These are phyloP conservation scores for Andrena bucephala DNA, from an alignment of 2,888 invertebrate species.

Conservation along the genomic window DNA sequence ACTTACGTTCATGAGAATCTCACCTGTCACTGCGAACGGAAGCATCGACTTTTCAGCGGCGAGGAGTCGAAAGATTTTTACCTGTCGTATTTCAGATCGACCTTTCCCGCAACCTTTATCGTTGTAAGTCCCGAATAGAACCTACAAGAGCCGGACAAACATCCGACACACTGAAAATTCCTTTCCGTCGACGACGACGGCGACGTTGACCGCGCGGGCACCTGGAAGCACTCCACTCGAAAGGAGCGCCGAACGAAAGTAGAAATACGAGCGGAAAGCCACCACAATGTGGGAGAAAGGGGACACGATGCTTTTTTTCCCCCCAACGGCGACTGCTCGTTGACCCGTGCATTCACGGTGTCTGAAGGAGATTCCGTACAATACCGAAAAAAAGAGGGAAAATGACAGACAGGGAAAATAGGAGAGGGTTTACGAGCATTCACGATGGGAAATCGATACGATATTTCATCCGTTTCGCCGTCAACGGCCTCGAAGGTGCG, in stretches of 20 bases:
- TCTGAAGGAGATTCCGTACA: conserved; percentile 49
- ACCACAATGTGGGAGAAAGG: conserved; percentile 5
- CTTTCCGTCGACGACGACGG: conserved; percentile 2
- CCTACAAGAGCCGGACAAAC: conserved; percentile 13
- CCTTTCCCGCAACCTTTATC: conserved; percentile 6
- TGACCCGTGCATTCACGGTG: conserved; percentile 39
- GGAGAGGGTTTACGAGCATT: conserved; percentile 63
- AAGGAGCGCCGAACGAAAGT: conserved; percentile 14
- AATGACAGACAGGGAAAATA: conserved; percentile 21
- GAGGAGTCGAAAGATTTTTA: conserved; percentile 31
- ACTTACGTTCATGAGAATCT: conserved; percentile 47
- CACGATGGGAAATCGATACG: conserved; percentile 80
- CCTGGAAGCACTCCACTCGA: conserved; percentile 7
- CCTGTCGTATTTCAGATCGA: conserved; percentile 22
- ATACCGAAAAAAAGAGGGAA: conserved; percentile 28
- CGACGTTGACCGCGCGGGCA: background rate
- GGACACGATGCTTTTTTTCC: conserved; percentile 13
- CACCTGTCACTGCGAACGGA: background rate
- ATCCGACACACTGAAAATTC: conserved; percentile 33
- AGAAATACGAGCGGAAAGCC: conserved; percentile 31
- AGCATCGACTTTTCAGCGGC: conserved; percentile 34
- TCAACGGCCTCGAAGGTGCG: conserved; percentile 67
- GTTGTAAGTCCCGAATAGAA: background rate
- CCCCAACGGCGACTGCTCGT: conserved; percentile 11
- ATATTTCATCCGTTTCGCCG: conserved; percentile 79